Evolutionary conservation across 2,888 invertebrate species (phyloP), one percentile per base, ranked within the genome.

Genomic region (Chloroclystis v-ata): DNA sequence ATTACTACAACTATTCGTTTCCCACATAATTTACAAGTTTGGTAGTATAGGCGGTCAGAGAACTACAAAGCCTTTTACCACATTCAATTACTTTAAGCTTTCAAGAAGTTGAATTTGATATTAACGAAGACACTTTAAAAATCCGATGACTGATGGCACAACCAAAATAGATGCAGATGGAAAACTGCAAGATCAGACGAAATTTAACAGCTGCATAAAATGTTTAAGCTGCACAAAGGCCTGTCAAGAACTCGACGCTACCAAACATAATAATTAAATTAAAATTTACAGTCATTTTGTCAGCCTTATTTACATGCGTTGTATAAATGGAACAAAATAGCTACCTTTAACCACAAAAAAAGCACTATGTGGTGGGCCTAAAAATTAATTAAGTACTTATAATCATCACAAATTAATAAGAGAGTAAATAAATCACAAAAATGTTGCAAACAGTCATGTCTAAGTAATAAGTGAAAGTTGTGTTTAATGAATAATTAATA

Each of bases 291-390:
- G 58, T 66, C 62, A 61, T 69, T 71, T 65, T 66, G 67, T 77
- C 75, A 81, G 76, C 78, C 75, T 77, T 81, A 79, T 80, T 60
- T 81, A 81, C 77, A 81, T 64, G 75, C 73, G 60, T 67, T 68
- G 62, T 67, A 65, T 67, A 45, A 67, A 67, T 65, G 55, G 54
- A 57, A 54, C 59, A 61, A 64, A 57, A 65, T 66, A 74, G 48
- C 56, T 67, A 72, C 35, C 20, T 35, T 10, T 35, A 6, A 35
- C 59, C 66, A 63, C 54, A 65, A 67, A 63, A 69, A 70, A 69
- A 67, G 56, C 54, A 61, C 28, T 24, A 33, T 41, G 52, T 61
- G 65, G 68, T 67, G 68, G 68, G 69, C 53, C 49, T 54, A 53
- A 57, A n/a, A 56, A 58, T 52, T 66, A 70, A 67, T 80, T 82